phyloP scores from a whole-genome alignment of 1,140 invertebrate species.

The Brachionus rotundiformis region DNA sequence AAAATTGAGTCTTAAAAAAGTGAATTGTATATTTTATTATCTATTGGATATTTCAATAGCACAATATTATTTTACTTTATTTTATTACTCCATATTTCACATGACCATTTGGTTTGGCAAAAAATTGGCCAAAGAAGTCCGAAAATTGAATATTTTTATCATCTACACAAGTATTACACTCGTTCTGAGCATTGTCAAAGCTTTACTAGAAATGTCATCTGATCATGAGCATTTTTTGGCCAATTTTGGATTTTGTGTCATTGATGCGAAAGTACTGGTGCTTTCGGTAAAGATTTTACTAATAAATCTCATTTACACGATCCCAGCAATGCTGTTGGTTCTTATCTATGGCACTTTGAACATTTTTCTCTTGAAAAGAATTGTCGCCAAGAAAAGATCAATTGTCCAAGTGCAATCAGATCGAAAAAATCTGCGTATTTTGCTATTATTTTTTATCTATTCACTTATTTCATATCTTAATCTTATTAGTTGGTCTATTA shows the following conservation, averaged over 20 bases:
- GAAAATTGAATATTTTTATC: neutral
- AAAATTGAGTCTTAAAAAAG: neutral
- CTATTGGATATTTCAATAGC: neutral
- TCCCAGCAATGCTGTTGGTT: neutral
- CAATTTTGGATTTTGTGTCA: neutral
- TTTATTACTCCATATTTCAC: neutral
- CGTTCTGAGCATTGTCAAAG: neutral
- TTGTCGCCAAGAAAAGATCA: neutral
- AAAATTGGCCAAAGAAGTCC: neutral
- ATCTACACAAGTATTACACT: neutral
- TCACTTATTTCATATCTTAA: neutral
- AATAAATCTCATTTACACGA: neutral
- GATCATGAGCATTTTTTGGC: neutral
- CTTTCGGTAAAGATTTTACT: neutral
- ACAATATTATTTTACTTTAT: neutral
- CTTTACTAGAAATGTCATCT: neutral
- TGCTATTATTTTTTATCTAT: neutral
- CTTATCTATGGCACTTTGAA: neutral
- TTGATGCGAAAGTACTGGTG: neutral
- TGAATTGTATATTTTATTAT: neutral
- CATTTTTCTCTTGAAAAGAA: neutral
- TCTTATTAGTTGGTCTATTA: neutral
- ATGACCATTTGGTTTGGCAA: neutral
- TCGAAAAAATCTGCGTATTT: neutral
- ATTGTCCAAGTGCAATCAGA: neutral